phyloP scores from a whole-genome alignment of 2,888 invertebrate genomes.

The Sesia apiformis region DNA sequence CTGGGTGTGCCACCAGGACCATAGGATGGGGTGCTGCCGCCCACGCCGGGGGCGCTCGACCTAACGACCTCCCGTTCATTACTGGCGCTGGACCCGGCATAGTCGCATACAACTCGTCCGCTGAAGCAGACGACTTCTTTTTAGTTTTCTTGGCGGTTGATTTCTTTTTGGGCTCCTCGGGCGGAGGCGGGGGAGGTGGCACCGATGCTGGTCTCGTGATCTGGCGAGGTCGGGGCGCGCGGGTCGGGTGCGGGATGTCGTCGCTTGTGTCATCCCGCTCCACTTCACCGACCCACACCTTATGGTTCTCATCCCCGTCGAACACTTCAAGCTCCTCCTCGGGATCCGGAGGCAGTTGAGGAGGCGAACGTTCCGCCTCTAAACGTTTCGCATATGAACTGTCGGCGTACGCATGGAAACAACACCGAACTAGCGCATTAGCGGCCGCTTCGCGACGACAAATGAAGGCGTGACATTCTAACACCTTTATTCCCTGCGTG shows the following conservation, averaged over 20 bases:
- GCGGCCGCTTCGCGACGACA: slow-evolving; percentile 97
- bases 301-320: slow-evolving; percentile 95
- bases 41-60: slow-evolving; percentile 64
- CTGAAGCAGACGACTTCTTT: slow-evolving; percentile 73
- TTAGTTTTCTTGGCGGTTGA: slow-evolving; percentile 71
- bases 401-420: slow-evolving; percentile 98
- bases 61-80: slow-evolving; percentile 59
- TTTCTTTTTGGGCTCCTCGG: slow-evolving; percentile 78
- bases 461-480: slow-evolving; percentile 99
- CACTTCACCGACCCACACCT: slow-evolving; percentile 92
- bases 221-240: slow-evolving; percentile 86
- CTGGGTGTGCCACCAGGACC: slow-evolving; percentile 63
- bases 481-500: slow-evolving; percentile 96
- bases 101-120: slow-evolving; percentile 74
- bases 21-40: slow-evolving; percentile 56
- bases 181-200: slow-evolving; percentile 87
- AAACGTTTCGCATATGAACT: slow-evolving; percentile 92
- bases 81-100: slow-evolving; percentile 66
- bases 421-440: slow-evolving; percentile 96
- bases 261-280: slow-evolving; percentile 85
- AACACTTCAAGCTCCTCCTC: slow-evolving; percentile 89
- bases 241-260: slow-evolving; percentile 73
- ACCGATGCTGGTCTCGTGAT: slow-evolving; percentile 86
- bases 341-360: slow-evolving; percentile 47
- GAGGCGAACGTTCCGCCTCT: slow-evolving; percentile 75